Conservation (phyloP, 2,797 vertebrate species). For the Myotis pilosus region DNA sequence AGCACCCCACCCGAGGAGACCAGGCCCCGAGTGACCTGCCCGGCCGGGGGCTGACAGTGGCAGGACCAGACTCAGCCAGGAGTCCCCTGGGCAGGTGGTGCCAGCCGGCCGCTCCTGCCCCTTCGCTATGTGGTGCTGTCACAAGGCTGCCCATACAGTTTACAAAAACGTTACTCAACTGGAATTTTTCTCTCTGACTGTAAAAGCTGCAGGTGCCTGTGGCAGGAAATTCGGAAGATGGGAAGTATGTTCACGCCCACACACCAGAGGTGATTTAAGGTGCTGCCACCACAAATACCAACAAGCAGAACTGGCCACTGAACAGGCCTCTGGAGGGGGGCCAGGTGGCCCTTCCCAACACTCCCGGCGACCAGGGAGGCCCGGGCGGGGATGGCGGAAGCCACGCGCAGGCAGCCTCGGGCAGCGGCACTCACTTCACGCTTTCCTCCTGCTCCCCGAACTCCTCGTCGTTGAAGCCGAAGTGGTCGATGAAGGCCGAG, state of each 20-base stretch:
- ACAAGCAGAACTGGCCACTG: rapidly evolving
- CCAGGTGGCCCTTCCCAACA: not conserved
- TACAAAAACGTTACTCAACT: not conserved
- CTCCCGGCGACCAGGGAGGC: not conserved
- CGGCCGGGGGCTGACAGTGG: too few species aligned
- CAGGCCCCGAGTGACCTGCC: not conserved
- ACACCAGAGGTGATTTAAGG: not conserved
- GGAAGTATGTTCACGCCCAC: rapidly evolving
- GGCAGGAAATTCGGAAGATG: not conserved
- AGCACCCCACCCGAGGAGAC: too few species aligned
- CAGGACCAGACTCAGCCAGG: not conserved
- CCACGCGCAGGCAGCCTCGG: rapidly evolving
- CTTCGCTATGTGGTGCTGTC: not conserved
- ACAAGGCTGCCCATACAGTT: too few species aligned
- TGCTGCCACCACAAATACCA: rapidly evolving
- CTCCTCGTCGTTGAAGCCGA: slow-evolving; percentile 84
- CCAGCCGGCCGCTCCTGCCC: too few species aligned
- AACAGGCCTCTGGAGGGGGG: not conserved
- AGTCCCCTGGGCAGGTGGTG: too few species aligned
- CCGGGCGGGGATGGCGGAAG: rapidly evolving
- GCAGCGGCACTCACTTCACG: slow-evolving; percentile 79
- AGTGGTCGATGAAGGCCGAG: slow-evolving; percentile 84
- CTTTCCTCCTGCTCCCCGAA: slow-evolving; percentile 85
- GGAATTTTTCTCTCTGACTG: not conserved
- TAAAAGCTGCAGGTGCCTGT: not conserved